Base-by-base conservation (phyloP, 2,113 vertebrate species). In the Zosterops pallidus region DNA sequence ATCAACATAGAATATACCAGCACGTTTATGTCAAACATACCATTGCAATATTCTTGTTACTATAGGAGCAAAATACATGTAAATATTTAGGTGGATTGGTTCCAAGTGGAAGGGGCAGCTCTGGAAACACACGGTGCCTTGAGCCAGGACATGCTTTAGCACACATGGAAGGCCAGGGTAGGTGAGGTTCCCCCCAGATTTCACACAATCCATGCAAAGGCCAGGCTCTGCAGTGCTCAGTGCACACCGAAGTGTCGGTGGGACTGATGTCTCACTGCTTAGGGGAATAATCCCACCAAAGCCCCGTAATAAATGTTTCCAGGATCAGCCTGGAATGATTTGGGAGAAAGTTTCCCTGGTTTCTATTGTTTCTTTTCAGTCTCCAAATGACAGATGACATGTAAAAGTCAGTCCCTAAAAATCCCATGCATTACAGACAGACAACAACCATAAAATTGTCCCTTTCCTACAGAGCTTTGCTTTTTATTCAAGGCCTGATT, bases 51-150 rank as follows among this genome's bases (percentile, higher is more conserved):
- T 80, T 65, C 86, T 31, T 72, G 95, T 96, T 94, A 87, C 89
- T 92, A 95, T 92, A 95, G 95, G 74, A 96, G 91, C 95, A 87
- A 96, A 95, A 92, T 33, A 39, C 64, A 24, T 12, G 81, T 86
- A 92, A 94, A 94, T 95, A 95, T 94, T 96, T 81, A 53, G 67
- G 74, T 69, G 84, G 86, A 75, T 72, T 76, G 81, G 14, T 79
- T 85, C 89, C 89, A 92, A 92, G 70, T 18, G 74, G 81, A 64
- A 85, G 70, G 91, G 89, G 77, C 89, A 86, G 93, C 78, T 71
- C 62, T 44, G 89, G 26, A 89, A 92, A 82, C 50, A 9, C 8
- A 9, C 2, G 2, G 29, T 59, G 80, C 47, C 86, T 67, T 22
- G 69, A 75, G 69, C 69, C 70, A 25, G 84, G 74, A 90, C 74